Conservation (phyloP, 2,888 invertebrate species). For the Lydus trimaculatus region DNA sequence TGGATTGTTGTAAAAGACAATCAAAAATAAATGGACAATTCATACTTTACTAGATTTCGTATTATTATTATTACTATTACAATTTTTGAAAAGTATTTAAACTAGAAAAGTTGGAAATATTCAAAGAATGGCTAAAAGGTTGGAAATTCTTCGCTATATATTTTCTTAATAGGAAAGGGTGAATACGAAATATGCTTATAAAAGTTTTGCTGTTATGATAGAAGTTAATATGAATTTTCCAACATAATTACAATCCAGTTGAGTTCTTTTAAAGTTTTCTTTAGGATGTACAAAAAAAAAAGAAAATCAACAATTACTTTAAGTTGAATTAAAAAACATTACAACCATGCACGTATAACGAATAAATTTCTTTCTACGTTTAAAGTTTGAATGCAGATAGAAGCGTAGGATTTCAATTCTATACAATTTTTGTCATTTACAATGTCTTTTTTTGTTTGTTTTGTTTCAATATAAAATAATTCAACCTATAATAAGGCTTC, state of each 20-base stretch:
- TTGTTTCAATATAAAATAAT: slow-evolving; percentile 1
- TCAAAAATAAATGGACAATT: slow-evolving; percentile 19
- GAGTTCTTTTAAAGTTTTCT: not conserved
- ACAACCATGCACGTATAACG: not conserved
- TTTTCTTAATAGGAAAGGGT: slow-evolving; percentile 28
- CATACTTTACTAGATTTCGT: not conserved
- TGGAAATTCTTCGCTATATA: slow-evolving; percentile 21
- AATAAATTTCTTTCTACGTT: no score
- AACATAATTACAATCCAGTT: slow-evolving; percentile 23
- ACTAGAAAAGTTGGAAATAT: slow-evolving; percentile 12
- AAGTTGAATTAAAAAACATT: not conserved
- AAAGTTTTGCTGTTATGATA: slow-evolving; percentile 30
- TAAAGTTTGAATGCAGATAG: slow-evolving; percentile 28
- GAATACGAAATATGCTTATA: slow-evolving; percentile 27
- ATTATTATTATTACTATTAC: not conserved
- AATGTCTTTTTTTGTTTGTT: slow-evolving; percentile 5
- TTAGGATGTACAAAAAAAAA: not conserved
- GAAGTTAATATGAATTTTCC: slow-evolving; percentile 23
- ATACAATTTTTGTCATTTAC: slow-evolving; percentile 2
- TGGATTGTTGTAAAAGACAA: slow-evolving; percentile 17
- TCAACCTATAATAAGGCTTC: not conserved
- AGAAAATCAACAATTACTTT: not conserved
- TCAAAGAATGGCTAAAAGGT: slow-evolving; percentile 15
- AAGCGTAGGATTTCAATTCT: slow-evolving; percentile 26
- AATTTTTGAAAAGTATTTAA: not conserved